Percentiles rank a stretch among this genome's conserved stretches.
These are phyloP conservation scores for Xanthorhoe designata DNA, from an alignment of 2,888 invertebrate genomes.

Conservation along the genomic window DNA sequence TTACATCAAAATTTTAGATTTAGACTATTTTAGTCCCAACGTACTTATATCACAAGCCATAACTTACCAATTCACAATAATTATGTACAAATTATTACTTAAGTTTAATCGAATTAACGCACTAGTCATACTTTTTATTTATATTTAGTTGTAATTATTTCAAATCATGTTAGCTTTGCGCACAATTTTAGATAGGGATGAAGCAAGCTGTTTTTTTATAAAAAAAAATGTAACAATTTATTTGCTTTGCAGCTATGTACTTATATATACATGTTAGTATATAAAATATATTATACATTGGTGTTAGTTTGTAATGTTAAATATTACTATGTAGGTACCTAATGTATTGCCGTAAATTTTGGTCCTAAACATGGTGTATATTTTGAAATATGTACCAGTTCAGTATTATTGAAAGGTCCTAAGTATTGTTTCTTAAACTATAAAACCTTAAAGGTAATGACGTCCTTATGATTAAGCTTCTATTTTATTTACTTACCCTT, in stretches of 20 bases:
- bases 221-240: constrained; percentile 8
- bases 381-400: constrained; percentile 30
- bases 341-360: constrained; percentile 22
- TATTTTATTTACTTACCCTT: neutral
- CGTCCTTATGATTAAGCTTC: constrained; percentile 23
- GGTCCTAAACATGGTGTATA: constrained; percentile 34
- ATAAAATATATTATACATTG: constrained; percentile 40
- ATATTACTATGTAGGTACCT: constrained; percentile 20
- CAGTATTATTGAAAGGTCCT: constrained; percentile 35
- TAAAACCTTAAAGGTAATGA: constrained; percentile 23
- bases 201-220: constrained; percentile 19
- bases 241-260: constrained; percentile 34
- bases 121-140: constrained; percentile 58
- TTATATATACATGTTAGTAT: constrained; percentile 27
- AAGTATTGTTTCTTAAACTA: constrained; percentile 14
- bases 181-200: constrained; percentile 34
- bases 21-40: neutral
- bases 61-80: constrained; percentile 45
- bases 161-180: constrained; percentile 43
- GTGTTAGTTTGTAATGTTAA: constrained; percentile 37
- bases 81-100: constrained; percentile 58
- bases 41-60: constrained; percentile 30
- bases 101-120: constrained; percentile 51
- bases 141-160: constrained; percentile 41
- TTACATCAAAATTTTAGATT: too few species aligned